phyloP scores from a whole-genome alignment of 1,140 invertebrate genomes.

The Choristoneura fumiferana region DNA sequence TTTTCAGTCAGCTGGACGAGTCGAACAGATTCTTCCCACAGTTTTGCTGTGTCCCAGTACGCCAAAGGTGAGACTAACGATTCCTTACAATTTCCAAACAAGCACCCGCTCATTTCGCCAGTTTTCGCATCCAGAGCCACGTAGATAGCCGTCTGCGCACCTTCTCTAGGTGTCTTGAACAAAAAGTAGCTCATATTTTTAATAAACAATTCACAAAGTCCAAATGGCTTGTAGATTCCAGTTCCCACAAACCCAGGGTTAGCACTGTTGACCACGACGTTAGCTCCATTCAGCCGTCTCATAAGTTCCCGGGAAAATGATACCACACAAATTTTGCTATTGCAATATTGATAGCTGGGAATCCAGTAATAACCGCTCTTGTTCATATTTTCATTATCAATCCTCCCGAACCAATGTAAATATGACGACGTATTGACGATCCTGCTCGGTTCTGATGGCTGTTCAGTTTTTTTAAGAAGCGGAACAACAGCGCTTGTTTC shows the following conservation, averaged over 20 bases:
- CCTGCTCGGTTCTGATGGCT: too few species aligned
- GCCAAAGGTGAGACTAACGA: slow-evolving; percentile 24
- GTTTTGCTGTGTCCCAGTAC: slow-evolving; percentile 9
- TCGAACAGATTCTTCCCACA: slow-evolving; percentile 24
- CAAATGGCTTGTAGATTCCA: slow-evolving; percentile 75
- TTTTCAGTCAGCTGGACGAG: slow-evolving; percentile 3
- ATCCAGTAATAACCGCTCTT: too few species aligned
- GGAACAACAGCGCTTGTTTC: slow-evolving; percentile 77
- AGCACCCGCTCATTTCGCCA: slow-evolving; percentile 54
- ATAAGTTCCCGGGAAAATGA: slow-evolving; percentile 82
- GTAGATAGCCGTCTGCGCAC: slow-evolving; percentile 55
- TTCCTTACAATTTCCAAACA: slow-evolving; percentile 50
- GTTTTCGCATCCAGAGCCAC: too few species aligned
- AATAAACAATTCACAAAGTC: not conserved
- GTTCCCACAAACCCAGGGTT: slow-evolving; percentile 89
- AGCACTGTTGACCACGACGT: slow-evolving; percentile 83
- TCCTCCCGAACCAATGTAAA: slow-evolving; percentile 70
- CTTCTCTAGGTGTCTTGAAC: slow-evolving; percentile 50
- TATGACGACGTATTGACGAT: slow-evolving; percentile 52
- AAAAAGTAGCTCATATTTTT: not conserved
- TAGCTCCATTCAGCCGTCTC: slow-evolving; percentile 70
- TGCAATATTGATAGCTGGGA: too few species aligned
- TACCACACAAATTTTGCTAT: too few species aligned
- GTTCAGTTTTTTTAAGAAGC: slow-evolving; percentile 74
- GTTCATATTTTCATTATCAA: slow-evolving; percentile 84